A percentile compares a stretch with the other conserved stretches of the same genome.
Conservation (phyloP, 2,113 vertebrate genomes). For the Mellivora capensis region DNA sequence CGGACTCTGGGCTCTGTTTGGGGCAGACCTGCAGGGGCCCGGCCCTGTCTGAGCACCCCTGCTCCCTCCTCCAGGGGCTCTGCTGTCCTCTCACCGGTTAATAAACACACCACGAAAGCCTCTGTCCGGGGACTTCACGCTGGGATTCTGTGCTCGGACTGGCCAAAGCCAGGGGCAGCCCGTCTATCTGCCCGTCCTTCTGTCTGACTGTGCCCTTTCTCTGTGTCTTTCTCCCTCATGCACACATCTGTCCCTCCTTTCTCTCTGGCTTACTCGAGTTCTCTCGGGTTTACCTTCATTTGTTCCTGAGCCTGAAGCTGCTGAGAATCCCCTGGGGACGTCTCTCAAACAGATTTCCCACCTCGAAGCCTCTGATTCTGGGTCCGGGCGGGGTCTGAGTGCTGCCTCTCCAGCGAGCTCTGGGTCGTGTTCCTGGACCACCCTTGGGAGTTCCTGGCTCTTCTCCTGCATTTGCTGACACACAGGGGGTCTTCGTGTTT, state of each 20-base stretch:
- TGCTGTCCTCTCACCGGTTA: neutral
- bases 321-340: neutral
- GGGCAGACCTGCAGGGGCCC: accelerated
- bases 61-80: neutral
- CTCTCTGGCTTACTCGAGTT: neutral
- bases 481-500: neutral
- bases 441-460: accelerated
- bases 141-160: neutral
- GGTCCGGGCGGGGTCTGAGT: neutral
- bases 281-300: too few species aligned
- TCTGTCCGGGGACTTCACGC: neutral
- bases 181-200: neutral
- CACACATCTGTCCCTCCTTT: neutral
- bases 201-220: neutral
- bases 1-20: neutral
- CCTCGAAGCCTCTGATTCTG: neutral
- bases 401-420: neutral
- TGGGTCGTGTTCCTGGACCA: neutral
- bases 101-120: neutral
- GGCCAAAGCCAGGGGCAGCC: neutral
- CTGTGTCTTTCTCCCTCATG: neutral
- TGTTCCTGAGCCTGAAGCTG: neutral
- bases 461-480: neutral
- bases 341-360: neutral
- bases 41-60: accelerated